Evolutionary conservation across 2,113 vertebrate species (phyloP).

Genomic region (Pygoscelis antarcticus): DNA sequence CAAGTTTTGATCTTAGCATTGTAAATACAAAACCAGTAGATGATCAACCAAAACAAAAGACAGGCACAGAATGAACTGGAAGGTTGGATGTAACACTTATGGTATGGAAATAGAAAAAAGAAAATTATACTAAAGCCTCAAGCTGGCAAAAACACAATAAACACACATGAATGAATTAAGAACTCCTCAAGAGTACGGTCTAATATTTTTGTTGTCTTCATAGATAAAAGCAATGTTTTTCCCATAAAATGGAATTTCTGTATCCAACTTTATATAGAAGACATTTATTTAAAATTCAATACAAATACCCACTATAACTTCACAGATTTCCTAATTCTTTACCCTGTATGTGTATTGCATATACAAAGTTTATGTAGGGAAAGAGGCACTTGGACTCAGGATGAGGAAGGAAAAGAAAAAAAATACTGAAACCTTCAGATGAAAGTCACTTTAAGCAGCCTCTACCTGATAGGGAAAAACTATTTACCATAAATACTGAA

Average conservation of each 20-base stretch:
- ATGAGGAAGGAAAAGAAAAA: not conserved
- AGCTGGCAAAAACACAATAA: not conserved
- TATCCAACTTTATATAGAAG: not conserved
- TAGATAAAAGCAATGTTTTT: not conserved
- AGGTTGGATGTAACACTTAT: not conserved
- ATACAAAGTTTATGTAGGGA: no score
- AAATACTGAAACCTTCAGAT: not conserved
- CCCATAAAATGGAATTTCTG: not conserved
- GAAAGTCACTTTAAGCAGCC: not conserved
- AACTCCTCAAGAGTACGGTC: not conserved
- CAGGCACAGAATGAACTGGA: not conserved
- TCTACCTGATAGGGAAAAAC: not conserved
- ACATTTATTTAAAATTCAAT: not conserved
- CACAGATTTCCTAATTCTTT: not conserved
- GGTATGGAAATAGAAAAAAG: not conserved
- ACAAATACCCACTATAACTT: not conserved
- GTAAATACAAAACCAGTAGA: not conserved
- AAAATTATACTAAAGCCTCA: not conserved
- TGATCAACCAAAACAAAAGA: not conserved
- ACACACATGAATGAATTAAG: not conserved
- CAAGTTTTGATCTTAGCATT: not conserved
- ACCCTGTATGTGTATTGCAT: rapidly evolving
- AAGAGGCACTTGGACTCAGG: not conserved
- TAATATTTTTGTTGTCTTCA: not conserved
- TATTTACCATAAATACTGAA: not conserved